These are phyloP conservation scores for Gari tellinella DNA, from an alignment of 2,888 invertebrate genomes.

Conservation along the genomic window DNA sequence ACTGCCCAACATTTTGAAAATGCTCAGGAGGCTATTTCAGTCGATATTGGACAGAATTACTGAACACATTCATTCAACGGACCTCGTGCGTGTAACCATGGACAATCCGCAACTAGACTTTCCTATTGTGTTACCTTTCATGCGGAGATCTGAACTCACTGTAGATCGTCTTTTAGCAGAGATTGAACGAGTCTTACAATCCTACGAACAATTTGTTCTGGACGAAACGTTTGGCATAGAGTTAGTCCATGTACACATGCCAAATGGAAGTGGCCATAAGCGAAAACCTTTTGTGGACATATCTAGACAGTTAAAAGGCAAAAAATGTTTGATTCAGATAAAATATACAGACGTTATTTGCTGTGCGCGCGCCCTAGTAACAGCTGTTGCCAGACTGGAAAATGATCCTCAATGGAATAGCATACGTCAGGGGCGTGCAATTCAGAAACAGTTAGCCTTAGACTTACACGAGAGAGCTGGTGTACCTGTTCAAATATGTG, in stretches of 20 bases:
- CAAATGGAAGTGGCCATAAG: conserved; percentile 11
- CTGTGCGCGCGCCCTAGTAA: conserved; percentile 41
- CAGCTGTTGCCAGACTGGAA: conserved; percentile 32
- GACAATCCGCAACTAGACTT: conserved; percentile 49
- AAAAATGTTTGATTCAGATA: conserved; percentile 25
- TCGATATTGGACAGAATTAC: conserved; percentile 29
- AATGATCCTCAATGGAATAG: conserved; percentile 38
- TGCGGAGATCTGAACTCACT: conserved; percentile 27
- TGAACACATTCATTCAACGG: background rate
- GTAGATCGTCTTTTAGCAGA: conserved; percentile 42
- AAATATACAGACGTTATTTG: conserved; percentile 34
- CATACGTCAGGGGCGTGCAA: conserved; percentile 15
- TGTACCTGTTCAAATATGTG: conserved; percentile 21
- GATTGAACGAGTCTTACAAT: conserved; percentile 48
- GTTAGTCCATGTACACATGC: conserved; percentile 21
- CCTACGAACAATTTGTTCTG: no score
- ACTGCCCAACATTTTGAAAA: conserved; percentile 20
- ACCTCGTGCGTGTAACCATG: no score
- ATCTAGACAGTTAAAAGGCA: conserved; percentile 13
- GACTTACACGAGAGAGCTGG: conserved; percentile 16
- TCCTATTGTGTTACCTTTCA: conserved; percentile 45
- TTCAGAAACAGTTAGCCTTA: conserved; percentile 27
- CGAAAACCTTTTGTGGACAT: conserved; percentile 21
- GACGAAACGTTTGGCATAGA: conserved; percentile 35
- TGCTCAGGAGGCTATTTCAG: conserved; percentile 18